Conservation (phyloP, 2,113 vertebrate species). For the Uropsilus gracilis region DNA sequence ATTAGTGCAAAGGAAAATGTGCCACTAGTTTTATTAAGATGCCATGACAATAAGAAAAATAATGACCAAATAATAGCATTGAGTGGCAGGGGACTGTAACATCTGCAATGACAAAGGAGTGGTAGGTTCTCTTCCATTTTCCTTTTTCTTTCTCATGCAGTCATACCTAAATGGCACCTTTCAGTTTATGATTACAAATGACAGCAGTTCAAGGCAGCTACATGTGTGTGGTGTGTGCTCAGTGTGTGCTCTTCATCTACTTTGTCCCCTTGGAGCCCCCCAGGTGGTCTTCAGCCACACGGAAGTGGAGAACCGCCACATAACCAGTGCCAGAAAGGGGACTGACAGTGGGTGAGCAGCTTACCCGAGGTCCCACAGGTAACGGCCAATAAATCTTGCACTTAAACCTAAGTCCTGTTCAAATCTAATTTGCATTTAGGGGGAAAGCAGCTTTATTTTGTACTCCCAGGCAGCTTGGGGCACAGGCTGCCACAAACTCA, state of each 20-base stretch:
- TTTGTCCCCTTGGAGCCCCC: background rate
- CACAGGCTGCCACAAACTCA: background rate
- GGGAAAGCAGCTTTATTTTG: background rate
- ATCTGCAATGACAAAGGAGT: constrained; percentile 23
- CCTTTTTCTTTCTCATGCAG: background rate
- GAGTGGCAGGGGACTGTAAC: background rate
- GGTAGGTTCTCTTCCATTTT: background rate
- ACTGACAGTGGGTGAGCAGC: no score
- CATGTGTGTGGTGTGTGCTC: background rate
- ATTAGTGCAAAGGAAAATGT: constrained; percentile 36
- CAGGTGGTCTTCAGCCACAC: background rate
- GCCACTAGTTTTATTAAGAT: constrained; percentile 50
- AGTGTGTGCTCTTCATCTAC: background rate
- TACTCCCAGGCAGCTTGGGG: background rate
- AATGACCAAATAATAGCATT: background rate
- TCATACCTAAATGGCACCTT: background rate
- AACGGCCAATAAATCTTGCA: background rate
- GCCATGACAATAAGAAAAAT: constrained; percentile 18
- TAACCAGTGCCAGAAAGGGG: background rate
- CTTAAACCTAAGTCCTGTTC: background rate
- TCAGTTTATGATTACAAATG: background rate
- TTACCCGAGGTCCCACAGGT: background rate
- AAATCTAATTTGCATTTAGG: background rate
- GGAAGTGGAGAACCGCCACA: background rate
- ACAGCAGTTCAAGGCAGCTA: background rate